Evolutionary conservation across 2,113 vertebrate genomes (phyloP), one percentile per base, ranked within the genome.

Genomic region (Hoplias malabaricus): DNA sequence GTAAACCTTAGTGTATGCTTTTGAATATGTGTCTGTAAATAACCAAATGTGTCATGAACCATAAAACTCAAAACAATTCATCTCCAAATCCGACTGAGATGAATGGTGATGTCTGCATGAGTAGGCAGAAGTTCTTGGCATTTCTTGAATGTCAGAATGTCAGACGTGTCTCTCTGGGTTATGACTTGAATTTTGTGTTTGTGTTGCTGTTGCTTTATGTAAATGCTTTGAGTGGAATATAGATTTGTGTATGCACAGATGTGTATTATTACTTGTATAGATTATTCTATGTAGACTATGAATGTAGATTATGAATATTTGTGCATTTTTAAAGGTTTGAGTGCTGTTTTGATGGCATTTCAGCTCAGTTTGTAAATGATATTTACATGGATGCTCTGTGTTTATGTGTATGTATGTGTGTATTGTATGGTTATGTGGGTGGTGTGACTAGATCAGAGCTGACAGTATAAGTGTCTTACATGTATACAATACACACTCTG

Each of bases 121-220:
- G 56, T 54, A 31, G 33, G 31, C 46, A 23, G 16, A 72, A 27
- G 25, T 63, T n/a, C n/a, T 25, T 78, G 68, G 62, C 66, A 56
- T 79, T 72, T 43, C 6, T 10, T 65, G 33, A 66, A 72, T 71
- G 77, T 65, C 57, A 65, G 31, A 25, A 36, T 31, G 27, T 59
- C 25, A 31, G 11, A 11, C 29, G 34, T 61, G 40, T 65, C 56
- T 25, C 2, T 16, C 23, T 68, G 63, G 23, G 29, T 67, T 33
- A 42, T 43, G 25, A n/a, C 14, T 8, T 31, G 57, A 61, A 33
- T 33, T 63, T 63, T 34, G 16, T 29, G 14, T 31, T 31, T 59
- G 59, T n/a, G 19, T 34, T 62, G 16, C 31, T 34, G 19, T 62
- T 21, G 31, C 54, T 40, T 42, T 36, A 61, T 61, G 29, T 16